Conservation (phyloP, 2,113 vertebrate species). For the Zootoca vivipara region DNA sequence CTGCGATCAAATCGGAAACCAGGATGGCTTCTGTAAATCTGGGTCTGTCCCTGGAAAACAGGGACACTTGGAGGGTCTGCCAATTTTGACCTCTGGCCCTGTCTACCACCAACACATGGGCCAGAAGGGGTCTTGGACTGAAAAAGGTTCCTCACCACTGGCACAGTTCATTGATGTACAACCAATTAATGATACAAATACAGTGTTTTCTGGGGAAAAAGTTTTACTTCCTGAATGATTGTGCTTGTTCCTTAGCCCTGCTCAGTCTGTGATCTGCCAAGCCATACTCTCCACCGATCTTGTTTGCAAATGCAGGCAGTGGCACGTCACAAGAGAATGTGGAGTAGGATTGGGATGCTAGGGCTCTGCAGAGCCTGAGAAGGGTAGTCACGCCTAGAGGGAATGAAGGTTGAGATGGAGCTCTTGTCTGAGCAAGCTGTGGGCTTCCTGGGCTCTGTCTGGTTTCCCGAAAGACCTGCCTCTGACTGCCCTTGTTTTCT, state of each 20-base stretch:
- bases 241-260: not conserved
- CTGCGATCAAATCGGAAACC: no score
- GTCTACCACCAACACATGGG: no score
- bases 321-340: no score
- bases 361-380: not conserved
- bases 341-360: no score
- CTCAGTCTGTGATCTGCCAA: not conserved
- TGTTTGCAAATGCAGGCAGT: no score
- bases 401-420: not conserved
- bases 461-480: not conserved
- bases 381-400: not conserved
- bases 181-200: not conserved
- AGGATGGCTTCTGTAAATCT: no score
- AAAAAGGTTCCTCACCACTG: no score
- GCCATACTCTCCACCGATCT: no score
- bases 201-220: not conserved
- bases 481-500: not conserved
- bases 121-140: no score
- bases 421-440: not conserved
- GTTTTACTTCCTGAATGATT: not conserved
- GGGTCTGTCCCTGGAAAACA: no score
- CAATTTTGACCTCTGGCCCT: no score
- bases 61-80: no score
- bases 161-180: not conserved
- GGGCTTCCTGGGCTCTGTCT: not conserved